Percentiles rank a stretch among this genome's conserved stretches.
Conservation (phyloP, 1,140 invertebrate species). For the Bombyx mandarina region DNA sequence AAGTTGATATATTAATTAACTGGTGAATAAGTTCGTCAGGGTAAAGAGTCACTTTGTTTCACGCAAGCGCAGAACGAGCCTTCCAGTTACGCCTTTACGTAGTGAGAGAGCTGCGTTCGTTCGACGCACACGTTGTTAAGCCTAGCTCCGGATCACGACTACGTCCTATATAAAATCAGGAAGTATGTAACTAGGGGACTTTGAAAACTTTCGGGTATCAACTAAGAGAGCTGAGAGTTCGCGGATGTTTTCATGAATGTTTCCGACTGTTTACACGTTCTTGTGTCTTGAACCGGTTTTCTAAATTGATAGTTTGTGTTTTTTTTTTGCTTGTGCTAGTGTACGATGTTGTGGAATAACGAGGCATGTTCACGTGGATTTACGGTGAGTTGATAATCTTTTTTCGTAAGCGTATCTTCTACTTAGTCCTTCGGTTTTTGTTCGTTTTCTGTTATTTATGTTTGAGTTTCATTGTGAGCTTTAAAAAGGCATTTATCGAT, state of each 20-base stretch:
- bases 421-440: too few species aligned
- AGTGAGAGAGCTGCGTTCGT: constrained; percentile 41
- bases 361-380: constrained; percentile 43
- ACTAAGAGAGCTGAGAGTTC: too few species aligned
- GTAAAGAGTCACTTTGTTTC: constrained; percentile 56
- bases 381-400: constrained; percentile 34
- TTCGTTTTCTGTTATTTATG: too few species aligned
- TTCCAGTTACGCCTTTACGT: constrained; percentile 54
- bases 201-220: too few species aligned
- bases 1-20: constrained; percentile 71
- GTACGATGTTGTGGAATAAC: constrained; percentile 45
- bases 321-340: constrained; percentile 41
- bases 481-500: too few species aligned
- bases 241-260: too few species aligned
- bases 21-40: constrained; percentile 59
- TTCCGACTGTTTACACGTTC: too few species aligned
- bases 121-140: constrained; percentile 26
- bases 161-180: constrained; percentile 25
- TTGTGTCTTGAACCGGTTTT: too few species aligned
- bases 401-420: background rate
- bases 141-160: constrained; percentile 11
- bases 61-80: constrained; percentile 54
- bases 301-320: constrained; percentile 1
- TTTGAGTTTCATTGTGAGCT: too few species aligned
- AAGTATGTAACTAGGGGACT: background rate